These are phyloP conservation scores for Drosophila jambulina DNA, from an alignment of 1,140 invertebrate species.

Conservation along the genomic window DNA sequence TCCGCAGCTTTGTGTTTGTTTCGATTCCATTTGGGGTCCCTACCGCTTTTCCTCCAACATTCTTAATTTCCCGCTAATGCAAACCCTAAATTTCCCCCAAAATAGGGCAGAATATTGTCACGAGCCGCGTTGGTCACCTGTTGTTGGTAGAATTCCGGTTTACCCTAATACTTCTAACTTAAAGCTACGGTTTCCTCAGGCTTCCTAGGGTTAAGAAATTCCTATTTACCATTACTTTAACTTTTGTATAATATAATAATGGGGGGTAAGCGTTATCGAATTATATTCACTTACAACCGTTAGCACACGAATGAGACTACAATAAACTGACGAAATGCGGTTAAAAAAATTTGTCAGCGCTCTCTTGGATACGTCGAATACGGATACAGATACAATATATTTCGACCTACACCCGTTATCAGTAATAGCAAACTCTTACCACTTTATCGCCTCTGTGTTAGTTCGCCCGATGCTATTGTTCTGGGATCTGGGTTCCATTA, in stretches of 20 bases:
- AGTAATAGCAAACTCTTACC: not conserved
- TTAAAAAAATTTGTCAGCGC: no score
- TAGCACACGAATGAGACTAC: not conserved
- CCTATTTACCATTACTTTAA: not conserved
- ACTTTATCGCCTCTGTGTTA: not conserved
- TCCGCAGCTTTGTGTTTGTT: slow-evolving; percentile 43
- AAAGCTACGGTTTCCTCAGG: not conserved
- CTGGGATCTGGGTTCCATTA: not conserved
- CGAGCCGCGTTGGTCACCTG: not conserved
- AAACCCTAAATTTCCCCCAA: slow-evolving; percentile 1
- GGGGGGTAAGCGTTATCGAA: not conserved
- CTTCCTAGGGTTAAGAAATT: no score
- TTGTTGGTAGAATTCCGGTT: not conserved
- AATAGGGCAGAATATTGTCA: slow-evolving; percentile 4
- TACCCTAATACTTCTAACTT: not conserved
- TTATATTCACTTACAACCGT: not conserved
- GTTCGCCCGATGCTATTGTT: not conserved
- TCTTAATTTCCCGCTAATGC: not conserved
- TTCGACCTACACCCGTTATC: not conserved
- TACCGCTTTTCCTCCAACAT: not conserved
- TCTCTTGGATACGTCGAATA: no score
- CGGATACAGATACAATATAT: not conserved
- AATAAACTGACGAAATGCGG: not conserved
- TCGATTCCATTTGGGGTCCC: slow-evolving; percentile 7
- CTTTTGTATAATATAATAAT: not conserved